phyloP scores from a whole-genome alignment of 2,113 vertebrate genomes.

The Cryptoleucopteryx plumbea region DNA sequence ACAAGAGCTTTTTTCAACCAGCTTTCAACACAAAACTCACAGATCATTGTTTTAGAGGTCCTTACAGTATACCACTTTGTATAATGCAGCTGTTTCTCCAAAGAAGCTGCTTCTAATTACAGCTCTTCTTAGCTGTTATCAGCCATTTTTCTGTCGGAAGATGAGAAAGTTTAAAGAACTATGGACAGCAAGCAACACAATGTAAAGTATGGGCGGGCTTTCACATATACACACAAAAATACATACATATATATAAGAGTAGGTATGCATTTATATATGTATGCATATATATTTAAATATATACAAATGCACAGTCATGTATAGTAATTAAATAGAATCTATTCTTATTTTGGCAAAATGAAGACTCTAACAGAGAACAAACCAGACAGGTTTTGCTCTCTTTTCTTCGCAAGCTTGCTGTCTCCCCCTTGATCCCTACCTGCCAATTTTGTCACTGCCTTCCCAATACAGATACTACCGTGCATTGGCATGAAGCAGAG shows the following conservation, averaged over 20 bases:
- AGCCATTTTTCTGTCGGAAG: not conserved
- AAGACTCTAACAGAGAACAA: not conserved
- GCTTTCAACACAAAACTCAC: not conserved
- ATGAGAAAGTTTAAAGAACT: not conserved
- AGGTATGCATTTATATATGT: too few species aligned
- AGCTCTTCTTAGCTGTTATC: not conserved
- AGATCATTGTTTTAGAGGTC: not conserved
- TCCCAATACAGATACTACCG: fast-evolving
- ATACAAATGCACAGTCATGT: not conserved
- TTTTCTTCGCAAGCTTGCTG: not conserved
- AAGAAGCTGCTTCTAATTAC: not conserved
- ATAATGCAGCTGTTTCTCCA: not conserved
- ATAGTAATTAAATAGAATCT: not conserved
- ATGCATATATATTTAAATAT: not conserved
- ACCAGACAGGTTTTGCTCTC: not conserved
- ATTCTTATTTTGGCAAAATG: not conserved
- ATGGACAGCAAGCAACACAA: not conserved
- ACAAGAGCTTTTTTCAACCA: not conserved
- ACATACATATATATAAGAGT: too few species aligned
- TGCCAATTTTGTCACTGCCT: not conserved
- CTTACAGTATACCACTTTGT: not conserved
- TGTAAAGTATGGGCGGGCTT: not conserved
- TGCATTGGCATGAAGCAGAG: not conserved
- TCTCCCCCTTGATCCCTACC: not conserved
- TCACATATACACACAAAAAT: not conserved